These are phyloP conservation scores for Nymphalis io DNA, from an alignment of 1,140 invertebrate species.

Conservation along the genomic window DNA sequence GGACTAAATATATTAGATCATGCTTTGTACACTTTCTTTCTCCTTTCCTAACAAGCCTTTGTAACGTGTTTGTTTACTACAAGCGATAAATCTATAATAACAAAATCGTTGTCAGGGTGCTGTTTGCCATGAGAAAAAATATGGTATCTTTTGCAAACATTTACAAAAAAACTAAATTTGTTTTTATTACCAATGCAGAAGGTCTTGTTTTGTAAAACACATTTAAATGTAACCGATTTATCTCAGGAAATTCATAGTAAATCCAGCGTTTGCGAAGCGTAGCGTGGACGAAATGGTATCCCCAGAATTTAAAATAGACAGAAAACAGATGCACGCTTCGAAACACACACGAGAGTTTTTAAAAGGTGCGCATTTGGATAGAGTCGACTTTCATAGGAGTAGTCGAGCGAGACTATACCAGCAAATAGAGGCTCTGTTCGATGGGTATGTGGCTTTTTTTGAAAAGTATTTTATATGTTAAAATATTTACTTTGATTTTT, in stretches of 20 bases:
- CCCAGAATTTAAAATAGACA: conserved; percentile 68
- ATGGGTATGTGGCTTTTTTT: conserved; percentile 69
- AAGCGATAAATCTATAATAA: conserved; percentile 24
- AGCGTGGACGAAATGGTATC: conserved; percentile 68
- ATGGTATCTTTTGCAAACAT: conserved; percentile 14
- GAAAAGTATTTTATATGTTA: background rate
- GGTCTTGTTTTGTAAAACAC: conserved; percentile 9
- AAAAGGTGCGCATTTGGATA: conserved; percentile 63
- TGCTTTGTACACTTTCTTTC: background rate
- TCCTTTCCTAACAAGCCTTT: conserved; percentile 1
- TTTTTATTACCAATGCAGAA: background rate
- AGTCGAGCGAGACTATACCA: conserved; percentile 81
- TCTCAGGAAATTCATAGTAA: conserved; percentile 77
- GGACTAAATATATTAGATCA: background rate
- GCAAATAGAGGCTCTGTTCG: conserved; percentile 83
- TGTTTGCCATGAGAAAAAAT: conserved; percentile 19
- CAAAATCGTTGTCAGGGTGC: conserved; percentile 20
- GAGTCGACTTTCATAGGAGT: conserved; percentile 80
- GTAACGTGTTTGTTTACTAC: conserved; percentile 17
- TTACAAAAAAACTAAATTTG: background rate
- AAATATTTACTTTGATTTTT: too few relatives aligned
- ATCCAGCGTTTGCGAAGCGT: conserved; percentile 82
- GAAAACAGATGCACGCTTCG: conserved; percentile 73
- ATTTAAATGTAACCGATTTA: conserved; percentile 32
- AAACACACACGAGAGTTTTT: conserved; percentile 75